Evolutionary conservation across 2,113 vertebrate genomes (phyloP).

Genomic region (Henicopernis longicauda): DNA sequence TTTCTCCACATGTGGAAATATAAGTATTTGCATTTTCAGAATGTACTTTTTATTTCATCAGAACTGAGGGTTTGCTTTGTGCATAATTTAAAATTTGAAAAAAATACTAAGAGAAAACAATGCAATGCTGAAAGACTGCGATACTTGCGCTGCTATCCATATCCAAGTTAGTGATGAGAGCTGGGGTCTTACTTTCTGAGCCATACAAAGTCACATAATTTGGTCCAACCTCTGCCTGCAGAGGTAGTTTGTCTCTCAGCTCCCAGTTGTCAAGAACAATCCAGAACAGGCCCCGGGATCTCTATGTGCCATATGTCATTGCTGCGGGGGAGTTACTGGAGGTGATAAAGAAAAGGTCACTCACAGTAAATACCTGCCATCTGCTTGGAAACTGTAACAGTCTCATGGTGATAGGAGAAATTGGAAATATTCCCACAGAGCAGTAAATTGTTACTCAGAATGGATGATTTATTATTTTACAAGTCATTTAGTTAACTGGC

Average conservation of each 20-base stretch:
- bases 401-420: conserved; percentile 57
- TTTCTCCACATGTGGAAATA: neutral
- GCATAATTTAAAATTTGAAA: neutral
- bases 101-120: neutral
- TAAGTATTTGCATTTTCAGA: neutral
- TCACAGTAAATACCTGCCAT: conserved; percentile 77
- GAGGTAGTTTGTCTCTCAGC: conserved; percentile 17
- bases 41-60: neutral
- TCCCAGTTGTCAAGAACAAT: conserved; percentile 53
- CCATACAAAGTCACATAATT: neutral
- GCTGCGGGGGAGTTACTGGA: conserved; percentile 53
- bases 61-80: neutral
- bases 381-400: conserved; percentile 72
- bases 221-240: neutral
- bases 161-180: neutral
- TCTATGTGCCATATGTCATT: conserved; percentile 69
- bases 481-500: conserved; percentile 72
- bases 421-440: conserved; percentile 65
- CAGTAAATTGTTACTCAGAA: conserved; percentile 72
- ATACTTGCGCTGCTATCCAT: neutral
- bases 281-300: conserved; percentile 21
- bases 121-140: neutral
- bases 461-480: conserved; percentile 76
- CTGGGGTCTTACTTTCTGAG: neutral
- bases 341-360: conserved; percentile 68